These are phyloP conservation scores for Porites divaricata DNA, from an alignment of 92 coral and sea anemone genomes.

Conservation along the genomic window DNA sequence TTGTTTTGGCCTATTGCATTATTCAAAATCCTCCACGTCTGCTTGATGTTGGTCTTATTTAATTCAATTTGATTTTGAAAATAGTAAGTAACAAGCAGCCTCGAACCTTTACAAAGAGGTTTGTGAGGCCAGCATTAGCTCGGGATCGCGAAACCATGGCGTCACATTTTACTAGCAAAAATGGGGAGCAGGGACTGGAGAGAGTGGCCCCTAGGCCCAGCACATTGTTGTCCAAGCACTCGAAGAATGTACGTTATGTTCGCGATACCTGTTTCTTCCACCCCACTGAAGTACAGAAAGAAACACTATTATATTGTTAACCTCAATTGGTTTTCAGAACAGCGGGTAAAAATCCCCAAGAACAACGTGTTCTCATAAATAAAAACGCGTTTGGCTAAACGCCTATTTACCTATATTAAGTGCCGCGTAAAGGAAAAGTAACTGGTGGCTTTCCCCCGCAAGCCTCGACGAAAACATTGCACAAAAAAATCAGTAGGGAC, in stretches of 20 bases:
- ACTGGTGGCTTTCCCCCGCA: too few species aligned
- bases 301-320: constrained; percentile 36
- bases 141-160: not conserved
- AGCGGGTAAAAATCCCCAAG: constrained; percentile 37
- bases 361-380: constrained; percentile 50
- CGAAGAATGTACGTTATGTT: constrained; percentile 25
- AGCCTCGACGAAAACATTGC: too few species aligned
- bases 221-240: constrained; percentile 41
- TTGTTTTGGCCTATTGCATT: too few species aligned
- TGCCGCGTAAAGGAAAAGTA: too few species aligned
- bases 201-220: constrained; percentile 48
- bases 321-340: constrained; percentile 64
- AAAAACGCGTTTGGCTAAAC: too few species aligned
- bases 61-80: too few species aligned
- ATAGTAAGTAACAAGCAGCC: not conserved
- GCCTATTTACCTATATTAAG: too few species aligned
- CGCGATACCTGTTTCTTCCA: constrained; percentile 58
- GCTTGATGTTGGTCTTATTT: too few species aligned
- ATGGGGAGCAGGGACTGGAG: not conserved
- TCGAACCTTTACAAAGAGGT: not conserved
- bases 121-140: not conserved
- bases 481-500: too few species aligned
- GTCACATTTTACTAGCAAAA: not conserved
- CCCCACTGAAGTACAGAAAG: constrained; percentile 43
- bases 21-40: too few species aligned